These are phyloP conservation scores for Gymnobelideus leadbeateri DNA, from an alignment of 2,113 vertebrate genomes.

Conservation along the genomic window DNA sequence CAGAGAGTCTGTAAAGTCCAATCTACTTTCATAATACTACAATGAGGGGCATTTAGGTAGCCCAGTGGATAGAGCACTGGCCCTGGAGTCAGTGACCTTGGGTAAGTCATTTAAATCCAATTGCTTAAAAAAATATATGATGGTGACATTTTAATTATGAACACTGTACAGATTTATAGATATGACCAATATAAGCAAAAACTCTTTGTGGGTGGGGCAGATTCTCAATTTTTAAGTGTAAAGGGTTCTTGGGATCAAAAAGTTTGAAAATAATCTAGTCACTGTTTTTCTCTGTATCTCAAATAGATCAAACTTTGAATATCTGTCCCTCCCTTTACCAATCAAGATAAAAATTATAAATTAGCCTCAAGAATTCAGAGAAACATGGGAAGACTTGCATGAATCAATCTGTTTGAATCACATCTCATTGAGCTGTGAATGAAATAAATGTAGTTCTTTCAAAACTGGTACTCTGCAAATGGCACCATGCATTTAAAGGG, in stretches of 20 bases:
- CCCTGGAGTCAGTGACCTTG: background rate
- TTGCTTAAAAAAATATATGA: background rate
- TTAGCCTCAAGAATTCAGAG: too few relatives aligned
- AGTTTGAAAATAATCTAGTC: background rate
- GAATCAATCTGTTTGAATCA: too few relatives aligned
- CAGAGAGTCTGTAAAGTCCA: background rate
- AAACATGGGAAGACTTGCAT: too few relatives aligned
- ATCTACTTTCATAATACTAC: background rate
- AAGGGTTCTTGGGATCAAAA: background rate
- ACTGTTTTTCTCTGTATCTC: too few relatives aligned
- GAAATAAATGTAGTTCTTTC: constrained; percentile 8
- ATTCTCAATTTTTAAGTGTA: too few relatives aligned
- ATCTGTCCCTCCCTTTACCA: too few relatives aligned
- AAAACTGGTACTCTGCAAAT: constrained; percentile 4
- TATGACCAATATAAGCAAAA: too few relatives aligned
- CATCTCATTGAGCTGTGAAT: constrained; percentile 26
- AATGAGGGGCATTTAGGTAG: background rate
- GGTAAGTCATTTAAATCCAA: background rate
- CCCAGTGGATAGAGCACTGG: background rate
- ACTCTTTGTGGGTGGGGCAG: too few relatives aligned
- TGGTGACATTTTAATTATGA: background rate
- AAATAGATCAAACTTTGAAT: too few relatives aligned
- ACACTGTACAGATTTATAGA: background rate
- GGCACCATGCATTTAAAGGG: constrained; percentile 2
- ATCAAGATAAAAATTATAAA: too few relatives aligned